Conservation (phyloP, 2,113 vertebrate genomes). For the Vimba vimba region DNA sequence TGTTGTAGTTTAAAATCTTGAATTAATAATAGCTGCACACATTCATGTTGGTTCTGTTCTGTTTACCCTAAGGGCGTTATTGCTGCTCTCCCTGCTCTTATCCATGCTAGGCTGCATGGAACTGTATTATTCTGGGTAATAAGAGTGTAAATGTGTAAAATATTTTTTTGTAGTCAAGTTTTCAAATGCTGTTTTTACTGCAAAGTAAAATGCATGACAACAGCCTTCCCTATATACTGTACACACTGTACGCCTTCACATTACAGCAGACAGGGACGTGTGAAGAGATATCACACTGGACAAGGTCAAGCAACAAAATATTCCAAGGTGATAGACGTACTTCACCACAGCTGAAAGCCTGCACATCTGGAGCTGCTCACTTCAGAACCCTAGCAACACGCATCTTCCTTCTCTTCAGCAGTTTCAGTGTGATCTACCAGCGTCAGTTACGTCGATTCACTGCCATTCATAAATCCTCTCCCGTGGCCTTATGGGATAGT, state of each 20-base stretch:
- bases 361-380: constrained; percentile 24
- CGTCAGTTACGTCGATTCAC: no score
- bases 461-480: no score
- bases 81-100: no score
- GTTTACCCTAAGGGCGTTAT: no score
- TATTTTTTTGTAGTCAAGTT: neutral
- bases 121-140: no score
- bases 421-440: neutral
- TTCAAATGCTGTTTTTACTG: neutral
- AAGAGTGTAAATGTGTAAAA: no score
- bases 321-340: neutral
- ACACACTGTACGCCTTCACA: neutral
- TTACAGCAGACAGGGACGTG: neutral
- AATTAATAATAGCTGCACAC: no score
- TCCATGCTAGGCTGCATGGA: no score
- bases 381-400: neutral
- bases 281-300: neutral
- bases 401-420: neutral
- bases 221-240: neutral
- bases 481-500: no score
- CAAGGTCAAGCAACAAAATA: constrained; percentile 11
- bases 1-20: no score
- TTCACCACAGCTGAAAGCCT: constrained; percentile 19
- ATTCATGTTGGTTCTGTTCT: no score
- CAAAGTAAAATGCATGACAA: neutral